These are phyloP conservation scores for Sclerurus mexicanus DNA, from an alignment of 2,113 vertebrate species.

Conservation along the genomic window DNA sequence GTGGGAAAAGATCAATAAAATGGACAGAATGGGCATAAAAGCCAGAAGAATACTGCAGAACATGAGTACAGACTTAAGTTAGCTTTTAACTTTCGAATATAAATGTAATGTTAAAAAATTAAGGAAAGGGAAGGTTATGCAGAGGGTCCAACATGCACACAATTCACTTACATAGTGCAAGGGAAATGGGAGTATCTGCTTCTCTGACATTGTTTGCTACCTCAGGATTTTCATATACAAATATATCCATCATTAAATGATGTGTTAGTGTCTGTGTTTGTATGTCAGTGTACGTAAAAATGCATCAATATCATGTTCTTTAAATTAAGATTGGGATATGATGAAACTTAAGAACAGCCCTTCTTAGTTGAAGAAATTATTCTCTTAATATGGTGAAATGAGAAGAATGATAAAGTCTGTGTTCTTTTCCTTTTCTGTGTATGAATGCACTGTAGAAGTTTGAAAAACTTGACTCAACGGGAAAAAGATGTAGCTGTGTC, in stretches of 20 bases:
- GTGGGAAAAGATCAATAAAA: not conserved
- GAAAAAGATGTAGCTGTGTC: not conserved
- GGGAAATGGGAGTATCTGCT: not conserved
- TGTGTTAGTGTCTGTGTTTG: not conserved
- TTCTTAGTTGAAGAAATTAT: not conserved
- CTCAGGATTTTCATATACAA: not conserved
- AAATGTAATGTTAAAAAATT: not conserved
- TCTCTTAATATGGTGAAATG: not conserved
- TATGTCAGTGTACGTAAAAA: not conserved
- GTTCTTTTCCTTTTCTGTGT: not conserved
- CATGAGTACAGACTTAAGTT: not conserved
- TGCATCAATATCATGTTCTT: rapidly evolving
- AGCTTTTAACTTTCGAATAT: not conserved
- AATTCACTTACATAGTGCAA: not conserved
- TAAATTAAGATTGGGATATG: not conserved
- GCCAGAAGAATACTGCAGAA: not conserved
- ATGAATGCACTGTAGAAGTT: not conserved
- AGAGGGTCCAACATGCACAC: not conserved
- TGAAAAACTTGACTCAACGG: not conserved
- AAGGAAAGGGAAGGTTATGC: not conserved
- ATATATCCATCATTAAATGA: not conserved
- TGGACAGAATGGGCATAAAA: not conserved
- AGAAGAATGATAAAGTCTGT: not conserved
- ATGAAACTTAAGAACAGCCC: not conserved
- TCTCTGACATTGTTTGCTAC: not conserved